These are phyloP conservation scores for Pandemis heparana DNA, from an alignment of 2,888 invertebrate genomes.

Conservation along the genomic window DNA sequence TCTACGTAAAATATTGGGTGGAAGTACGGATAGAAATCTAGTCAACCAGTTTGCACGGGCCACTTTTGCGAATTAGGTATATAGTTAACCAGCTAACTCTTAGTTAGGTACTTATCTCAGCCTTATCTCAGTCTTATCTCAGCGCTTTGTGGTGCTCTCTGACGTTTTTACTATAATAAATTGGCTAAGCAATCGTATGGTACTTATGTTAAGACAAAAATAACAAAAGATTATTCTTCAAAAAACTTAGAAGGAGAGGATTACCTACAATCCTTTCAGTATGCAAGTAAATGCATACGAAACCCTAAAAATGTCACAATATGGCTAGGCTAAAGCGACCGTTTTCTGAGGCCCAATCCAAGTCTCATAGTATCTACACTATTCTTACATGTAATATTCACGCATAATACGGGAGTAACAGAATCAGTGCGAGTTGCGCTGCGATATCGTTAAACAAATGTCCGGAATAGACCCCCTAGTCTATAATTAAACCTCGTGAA, in stretches of 20 bases:
- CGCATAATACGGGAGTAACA: background rate
- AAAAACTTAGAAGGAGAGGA: too few species aligned
- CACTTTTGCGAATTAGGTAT: background rate
- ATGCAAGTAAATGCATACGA: too few species aligned
- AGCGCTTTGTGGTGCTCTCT: background rate
- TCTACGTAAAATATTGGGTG: background rate
- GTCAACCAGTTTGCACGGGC: background rate
- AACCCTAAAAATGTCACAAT: too few species aligned
- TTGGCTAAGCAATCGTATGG: background rate
- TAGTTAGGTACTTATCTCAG: background rate
- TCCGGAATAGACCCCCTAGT: background rate
- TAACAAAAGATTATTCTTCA: too few species aligned
- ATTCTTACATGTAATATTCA: background rate
- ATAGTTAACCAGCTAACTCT: background rate
- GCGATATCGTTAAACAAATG: background rate
- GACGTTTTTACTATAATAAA: background rate
- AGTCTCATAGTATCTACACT: background rate
- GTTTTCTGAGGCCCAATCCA: too few species aligned
- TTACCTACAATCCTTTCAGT: too few species aligned
- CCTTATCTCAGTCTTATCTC: background rate
- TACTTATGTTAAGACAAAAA: too few species aligned
- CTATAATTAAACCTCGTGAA: constrained; percentile 8
- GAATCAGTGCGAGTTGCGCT: background rate
- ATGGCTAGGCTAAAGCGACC: too few species aligned
- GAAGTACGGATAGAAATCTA: background rate